Evolutionary conservation across 2,797 vertebrate species (phyloP).

Genomic region (Knipowitschia caucasica): DNA sequence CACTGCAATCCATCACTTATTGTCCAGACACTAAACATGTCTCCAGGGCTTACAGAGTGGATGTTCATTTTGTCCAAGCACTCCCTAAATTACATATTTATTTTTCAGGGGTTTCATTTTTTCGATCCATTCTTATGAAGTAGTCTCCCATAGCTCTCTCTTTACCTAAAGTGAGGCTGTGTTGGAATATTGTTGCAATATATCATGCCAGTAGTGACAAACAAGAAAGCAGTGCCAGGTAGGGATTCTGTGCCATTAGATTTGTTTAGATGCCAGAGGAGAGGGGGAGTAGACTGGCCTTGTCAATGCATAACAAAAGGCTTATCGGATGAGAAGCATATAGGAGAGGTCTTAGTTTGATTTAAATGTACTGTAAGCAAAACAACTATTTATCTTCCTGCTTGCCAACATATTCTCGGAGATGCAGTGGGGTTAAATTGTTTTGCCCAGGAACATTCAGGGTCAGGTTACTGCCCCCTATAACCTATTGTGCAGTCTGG

Average conservation of each 20-base stretch:
- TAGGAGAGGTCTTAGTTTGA: background rate
- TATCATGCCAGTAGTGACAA: conserved; percentile 8
- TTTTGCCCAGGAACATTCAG: too few species aligned
- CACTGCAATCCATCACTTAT: conserved; percentile 27
- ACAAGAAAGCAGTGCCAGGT: background rate
- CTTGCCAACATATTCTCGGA: too few species aligned
- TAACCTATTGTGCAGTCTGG: too few species aligned
- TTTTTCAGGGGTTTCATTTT: conserved; percentile 6
- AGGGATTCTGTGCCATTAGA: background rate
- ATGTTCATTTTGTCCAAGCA: conserved; percentile 14
- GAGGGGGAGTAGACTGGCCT: background rate
- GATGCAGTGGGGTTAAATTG: too few species aligned
- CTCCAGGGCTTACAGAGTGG: conserved; percentile 18
- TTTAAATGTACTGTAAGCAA: background rate
- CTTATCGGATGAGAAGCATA: background rate
- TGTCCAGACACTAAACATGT: conserved; percentile 23
- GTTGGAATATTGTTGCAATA: conserved; percentile 18
- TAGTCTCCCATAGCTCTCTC: background rate
- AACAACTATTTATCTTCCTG: background rate
- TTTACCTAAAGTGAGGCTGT: conserved; percentile 14
- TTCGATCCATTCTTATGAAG: conserved; percentile 3
- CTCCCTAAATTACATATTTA: conserved; percentile 16
- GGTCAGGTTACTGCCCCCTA: too few species aligned
- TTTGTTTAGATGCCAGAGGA: background rate
- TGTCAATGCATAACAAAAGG: background rate